These are phyloP conservation scores for Eupithecia abbreviata DNA, from an alignment of 2,888 invertebrate species.

Conservation along the genomic window DNA sequence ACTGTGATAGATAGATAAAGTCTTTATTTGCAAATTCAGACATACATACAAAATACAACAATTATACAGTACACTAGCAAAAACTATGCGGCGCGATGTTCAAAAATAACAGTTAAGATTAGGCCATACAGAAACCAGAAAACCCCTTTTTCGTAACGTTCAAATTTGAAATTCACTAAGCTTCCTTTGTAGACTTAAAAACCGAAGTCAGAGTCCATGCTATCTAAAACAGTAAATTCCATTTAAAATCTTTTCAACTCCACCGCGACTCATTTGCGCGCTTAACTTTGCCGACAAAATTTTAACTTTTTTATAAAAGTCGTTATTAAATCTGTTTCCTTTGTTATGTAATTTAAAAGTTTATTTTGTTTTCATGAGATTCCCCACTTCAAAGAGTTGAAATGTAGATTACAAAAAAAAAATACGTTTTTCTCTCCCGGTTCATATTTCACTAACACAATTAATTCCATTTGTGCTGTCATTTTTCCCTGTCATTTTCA, in stretches of 20 bases:
- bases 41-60: too few relatives aligned
- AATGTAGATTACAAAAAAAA: constrained; percentile 7
- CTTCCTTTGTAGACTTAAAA: constrained; percentile 19
- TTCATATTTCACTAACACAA: not conserved
- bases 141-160: not conserved
- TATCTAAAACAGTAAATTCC: constrained; percentile 37
- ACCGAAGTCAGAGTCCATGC: constrained; percentile 8
- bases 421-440: not conserved
- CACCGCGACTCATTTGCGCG: constrained; percentile 58
- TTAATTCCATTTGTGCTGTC: not conserved
- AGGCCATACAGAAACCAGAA: not conserved
- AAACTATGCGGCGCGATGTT: too few relatives aligned
- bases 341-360: constrained; percentile 51
- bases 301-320: constrained; percentile 53
- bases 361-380: constrained; percentile 44
- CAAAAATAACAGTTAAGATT: too few relatives aligned
- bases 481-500: not conserved
- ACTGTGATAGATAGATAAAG: too few relatives aligned
- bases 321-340: constrained; percentile 60
- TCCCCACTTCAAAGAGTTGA: constrained; percentile 42
- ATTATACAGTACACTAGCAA: too few relatives aligned
- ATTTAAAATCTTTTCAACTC: constrained; percentile 41
- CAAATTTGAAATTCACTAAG: constrained; percentile 16
- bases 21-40: too few relatives aligned
- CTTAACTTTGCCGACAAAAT: constrained; percentile 56